phyloP scores from a whole-genome alignment of 2,113 vertebrate species.

The Toxotes jaculatrix region DNA sequence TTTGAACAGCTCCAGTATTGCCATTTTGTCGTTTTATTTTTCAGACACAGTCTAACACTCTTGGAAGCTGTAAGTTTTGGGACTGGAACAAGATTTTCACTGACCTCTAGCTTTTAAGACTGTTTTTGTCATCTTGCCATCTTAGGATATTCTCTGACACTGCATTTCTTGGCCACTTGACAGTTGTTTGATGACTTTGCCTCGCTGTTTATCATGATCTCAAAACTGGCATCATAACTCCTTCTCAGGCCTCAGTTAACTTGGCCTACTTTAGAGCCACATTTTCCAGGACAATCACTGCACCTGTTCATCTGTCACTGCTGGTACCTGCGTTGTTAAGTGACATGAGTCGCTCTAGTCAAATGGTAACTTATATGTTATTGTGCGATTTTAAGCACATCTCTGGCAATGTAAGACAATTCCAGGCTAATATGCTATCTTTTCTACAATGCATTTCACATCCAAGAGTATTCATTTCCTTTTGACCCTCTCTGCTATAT shows the following conservation, averaged over 20 bases:
- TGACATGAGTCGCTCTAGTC: constrained; percentile 15
- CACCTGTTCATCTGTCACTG: constrained; percentile 20
- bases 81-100: neutral
- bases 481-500: neutral
- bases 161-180: neutral
- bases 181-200: constrained; percentile 15
- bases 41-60: neutral
- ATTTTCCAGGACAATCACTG: constrained; percentile 19
- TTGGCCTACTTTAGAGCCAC: constrained; percentile 10
- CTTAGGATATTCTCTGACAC: neutral
- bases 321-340: constrained; percentile 4
- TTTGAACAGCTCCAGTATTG: neutral
- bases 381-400: neutral
- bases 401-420: neutral
- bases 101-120: constrained; percentile 7
- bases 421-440: too few species aligned
- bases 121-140: neutral
- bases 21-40: constrained; percentile 13
- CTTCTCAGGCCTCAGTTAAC: constrained; percentile 17
- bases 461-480: neutral
- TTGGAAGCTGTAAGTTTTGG: constrained; percentile 13
- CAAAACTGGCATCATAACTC: constrained; percentile 15
- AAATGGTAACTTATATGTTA: neutral
- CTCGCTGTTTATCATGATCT: constrained; percentile 11
- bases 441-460: neutral